Evolutionary conservation across 2,113 vertebrate genomes (phyloP).

Genomic region (Thomomys bottae): DNA sequence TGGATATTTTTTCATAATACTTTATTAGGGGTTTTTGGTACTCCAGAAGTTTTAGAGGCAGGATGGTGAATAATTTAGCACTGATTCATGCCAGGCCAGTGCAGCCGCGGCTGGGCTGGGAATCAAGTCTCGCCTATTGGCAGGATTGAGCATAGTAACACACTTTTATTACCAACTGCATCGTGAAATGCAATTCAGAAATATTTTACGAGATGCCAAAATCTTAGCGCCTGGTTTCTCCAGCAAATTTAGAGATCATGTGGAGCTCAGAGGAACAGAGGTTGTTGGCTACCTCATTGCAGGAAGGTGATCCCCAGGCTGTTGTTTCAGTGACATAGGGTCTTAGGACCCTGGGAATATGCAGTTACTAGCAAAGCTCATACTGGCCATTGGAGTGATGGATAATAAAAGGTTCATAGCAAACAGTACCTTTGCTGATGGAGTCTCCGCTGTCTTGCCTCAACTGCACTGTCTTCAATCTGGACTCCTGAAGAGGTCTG

Average conservation of each 20-base stretch:
- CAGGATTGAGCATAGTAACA: slow-evolving; percentile 7
- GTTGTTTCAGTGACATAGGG: neutral
- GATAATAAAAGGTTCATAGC: neutral
- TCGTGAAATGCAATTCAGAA: slow-evolving; percentile 62
- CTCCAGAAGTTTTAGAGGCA: slow-evolving; percentile 40
- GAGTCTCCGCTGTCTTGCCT: neutral
- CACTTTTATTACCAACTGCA: slow-evolving; percentile 65
- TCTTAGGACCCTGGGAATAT: neutral
- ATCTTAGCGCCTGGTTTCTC: neutral
- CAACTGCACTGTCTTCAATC: neutral
- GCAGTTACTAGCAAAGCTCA: neutral
- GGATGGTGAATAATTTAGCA: slow-evolving; percentile 69
- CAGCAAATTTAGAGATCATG: neutral
- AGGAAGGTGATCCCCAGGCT: neutral
- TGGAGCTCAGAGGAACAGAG: neutral
- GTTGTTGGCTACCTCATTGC: neutral
- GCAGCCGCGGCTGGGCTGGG: neutral
- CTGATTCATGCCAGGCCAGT: slow-evolving; percentile 59
- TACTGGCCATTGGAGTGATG: neutral
- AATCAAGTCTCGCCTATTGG: slow-evolving; percentile 33
- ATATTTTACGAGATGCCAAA: slow-evolving; percentile 71
- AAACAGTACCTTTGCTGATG: slow-evolving; percentile 64
- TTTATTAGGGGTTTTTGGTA: slow-evolving; percentile 65
- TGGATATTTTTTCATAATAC: slow-evolving; percentile 77
- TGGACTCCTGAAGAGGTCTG: neutral